A percentile compares a stretch with the other conserved stretches of the same genome.
Evolutionary conservation across 2,113 vertebrate species (phyloP).

Genomic region (Engraulis encrasicolus): DNA sequence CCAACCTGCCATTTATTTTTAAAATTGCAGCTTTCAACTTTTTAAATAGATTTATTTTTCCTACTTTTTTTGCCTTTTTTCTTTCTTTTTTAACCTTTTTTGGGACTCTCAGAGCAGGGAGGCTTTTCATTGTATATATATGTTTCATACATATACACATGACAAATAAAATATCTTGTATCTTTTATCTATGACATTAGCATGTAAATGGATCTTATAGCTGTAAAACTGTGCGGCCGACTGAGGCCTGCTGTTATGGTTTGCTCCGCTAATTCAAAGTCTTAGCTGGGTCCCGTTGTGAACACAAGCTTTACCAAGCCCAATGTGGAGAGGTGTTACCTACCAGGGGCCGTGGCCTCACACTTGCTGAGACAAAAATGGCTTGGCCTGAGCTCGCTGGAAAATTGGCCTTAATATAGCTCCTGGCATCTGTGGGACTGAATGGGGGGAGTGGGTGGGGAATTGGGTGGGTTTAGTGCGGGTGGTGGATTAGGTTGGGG

Average conservation of each 20-base stretch:
- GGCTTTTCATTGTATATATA: no score
- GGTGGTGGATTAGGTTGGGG: no score
- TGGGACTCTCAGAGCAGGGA: no score
- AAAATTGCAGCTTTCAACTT: no score
- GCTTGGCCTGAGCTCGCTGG: slow-evolving; percentile 10
- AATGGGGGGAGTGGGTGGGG: not conserved
- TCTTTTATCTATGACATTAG: not conserved
- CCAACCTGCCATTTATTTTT: no score
- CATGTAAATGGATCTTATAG: not conserved
- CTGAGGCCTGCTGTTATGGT: not conserved
- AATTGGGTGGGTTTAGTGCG: no score
- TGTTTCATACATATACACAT: no score
- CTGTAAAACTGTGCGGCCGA: not conserved
- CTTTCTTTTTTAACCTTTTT: no score
- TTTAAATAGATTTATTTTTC: no score
- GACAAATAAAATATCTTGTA: no score
- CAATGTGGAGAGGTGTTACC: not conserved
- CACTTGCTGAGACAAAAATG: not conserved
- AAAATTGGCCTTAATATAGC: slow-evolving; percentile 5
- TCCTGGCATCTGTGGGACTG: not conserved
- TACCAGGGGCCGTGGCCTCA: not conserved
- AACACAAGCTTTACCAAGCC: not conserved
- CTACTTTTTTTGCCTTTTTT: no score
- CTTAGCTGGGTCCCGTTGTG: not conserved
- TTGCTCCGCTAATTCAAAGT: not conserved